phyloP scores from a whole-genome alignment of 2,113 vertebrate genomes.

The Calidris pugnax region DNA sequence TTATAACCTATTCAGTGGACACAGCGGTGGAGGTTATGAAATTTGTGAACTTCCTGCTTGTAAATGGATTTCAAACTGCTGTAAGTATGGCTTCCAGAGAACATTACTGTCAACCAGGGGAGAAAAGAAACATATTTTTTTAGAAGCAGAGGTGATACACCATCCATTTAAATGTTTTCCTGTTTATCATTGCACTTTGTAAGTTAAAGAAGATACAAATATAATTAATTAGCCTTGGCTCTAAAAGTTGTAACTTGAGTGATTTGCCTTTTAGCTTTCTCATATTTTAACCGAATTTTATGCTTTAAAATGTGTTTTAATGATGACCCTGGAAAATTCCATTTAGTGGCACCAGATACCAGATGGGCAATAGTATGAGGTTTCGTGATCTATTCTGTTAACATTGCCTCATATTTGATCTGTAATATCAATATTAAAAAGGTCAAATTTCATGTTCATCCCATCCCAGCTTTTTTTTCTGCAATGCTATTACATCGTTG shows the following conservation, averaged over 20 bases:
- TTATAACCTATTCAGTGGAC: conserved; percentile 83
- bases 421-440: neutral
- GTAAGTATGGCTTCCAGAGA: conserved; percentile 71
- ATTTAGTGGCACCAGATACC: neutral
- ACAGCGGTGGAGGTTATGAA: conserved; percentile 77
- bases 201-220: neutral
- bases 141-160: neutral
- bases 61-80: conserved; percentile 83
- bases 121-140: neutral
- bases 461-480: neutral
- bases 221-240: neutral
- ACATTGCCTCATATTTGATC: neutral
- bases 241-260: neutral
- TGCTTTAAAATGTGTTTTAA: neutral
- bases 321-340: neutral
- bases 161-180: neutral
- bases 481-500: neutral
- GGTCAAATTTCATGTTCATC: neutral
- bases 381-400: neutral
- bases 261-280: neutral
- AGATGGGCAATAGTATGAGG: neutral
- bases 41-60: conserved; percentile 79
- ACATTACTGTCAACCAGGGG: neutral
- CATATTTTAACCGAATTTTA: neutral
- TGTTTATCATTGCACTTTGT: neutral